Evolutionary conservation across 2,888 invertebrate genomes (phyloP).

Genomic region (Drosophila meridionalis): DNA sequence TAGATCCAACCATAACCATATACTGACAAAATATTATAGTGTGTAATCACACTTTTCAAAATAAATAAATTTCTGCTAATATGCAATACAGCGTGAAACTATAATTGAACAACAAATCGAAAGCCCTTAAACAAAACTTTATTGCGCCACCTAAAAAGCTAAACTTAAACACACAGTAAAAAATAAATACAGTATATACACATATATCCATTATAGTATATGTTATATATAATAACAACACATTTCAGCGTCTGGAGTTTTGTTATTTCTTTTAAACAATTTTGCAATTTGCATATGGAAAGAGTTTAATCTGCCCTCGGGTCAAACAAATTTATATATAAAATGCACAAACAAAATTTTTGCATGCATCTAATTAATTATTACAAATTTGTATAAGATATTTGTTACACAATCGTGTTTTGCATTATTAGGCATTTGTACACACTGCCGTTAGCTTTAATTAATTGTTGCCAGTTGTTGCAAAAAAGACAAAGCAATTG

Average conservation of each 20-base stretch:
- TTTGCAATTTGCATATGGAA: conserved; percentile 48
- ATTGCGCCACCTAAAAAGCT: conserved; percentile 61
- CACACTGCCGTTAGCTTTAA: conserved; percentile 44
- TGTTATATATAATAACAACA: conserved; percentile 25
- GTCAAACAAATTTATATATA: conserved; percentile 16
- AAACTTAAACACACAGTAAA: conserved; percentile 21
- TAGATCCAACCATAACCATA: too few relatives aligned
- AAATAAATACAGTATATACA: conserved; percentile 1
- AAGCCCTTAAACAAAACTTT: conserved; percentile 42
- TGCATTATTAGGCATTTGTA: conserved; percentile 47
- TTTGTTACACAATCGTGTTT: conserved; percentile 41
- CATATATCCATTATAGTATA: not conserved
- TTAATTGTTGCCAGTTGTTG: conserved; percentile 61
- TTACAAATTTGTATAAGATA: conserved; percentile 23
- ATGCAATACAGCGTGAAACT: conserved; percentile 28
- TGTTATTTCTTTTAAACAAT: conserved; percentile 18
- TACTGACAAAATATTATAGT: too few relatives aligned
- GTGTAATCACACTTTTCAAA: too few relatives aligned
- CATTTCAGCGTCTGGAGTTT: conserved; percentile 23
- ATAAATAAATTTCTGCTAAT: conserved; percentile 1
- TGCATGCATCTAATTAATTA: conserved; percentile 31
- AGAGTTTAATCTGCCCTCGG: conserved; percentile 25
- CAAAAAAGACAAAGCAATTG: conserved; percentile 49
- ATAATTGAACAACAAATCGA: conserved; percentile 49
- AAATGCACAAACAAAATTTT: conserved; percentile 12